Conservation (phyloP, 2,113 vertebrate species). For the Salvelinus fontinalis region DNA sequence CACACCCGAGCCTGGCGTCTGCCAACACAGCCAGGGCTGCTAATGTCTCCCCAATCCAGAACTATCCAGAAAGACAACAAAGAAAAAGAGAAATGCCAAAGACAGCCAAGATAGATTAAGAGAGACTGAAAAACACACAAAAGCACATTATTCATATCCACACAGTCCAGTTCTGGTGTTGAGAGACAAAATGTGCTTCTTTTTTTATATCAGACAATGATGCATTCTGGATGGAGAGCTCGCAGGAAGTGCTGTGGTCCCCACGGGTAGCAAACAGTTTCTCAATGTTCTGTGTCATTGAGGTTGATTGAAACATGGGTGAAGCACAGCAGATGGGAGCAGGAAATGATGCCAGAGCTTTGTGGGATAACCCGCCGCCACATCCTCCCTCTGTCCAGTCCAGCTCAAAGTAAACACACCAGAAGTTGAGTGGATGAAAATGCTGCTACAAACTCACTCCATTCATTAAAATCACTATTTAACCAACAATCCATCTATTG, state of each 20-base stretch:
- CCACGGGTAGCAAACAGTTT: conserved; percentile 2
- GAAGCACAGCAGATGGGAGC: conserved; percentile 9
- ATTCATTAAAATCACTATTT: no score
- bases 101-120: background rate
- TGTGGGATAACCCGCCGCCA: no score
- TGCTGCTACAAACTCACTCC: no score
- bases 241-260: conserved; percentile 21
- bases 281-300: conserved; percentile 2
- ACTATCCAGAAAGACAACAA: background rate
- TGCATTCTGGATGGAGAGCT: conserved; percentile 21
- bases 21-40: background rate
- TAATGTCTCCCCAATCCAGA: background rate
- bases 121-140: background rate
- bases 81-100: background rate
- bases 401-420: no score
- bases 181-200: background rate
- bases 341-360: conserved; percentile 32
- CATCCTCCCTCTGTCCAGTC: no score
- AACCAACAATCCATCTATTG: no score
- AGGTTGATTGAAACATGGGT: background rate
- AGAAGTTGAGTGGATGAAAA: no score
- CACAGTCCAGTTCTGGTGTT: background rate
- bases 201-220: conserved; percentile 29
- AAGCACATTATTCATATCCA: background rate
- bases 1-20: conserved; percentile 52